Evolutionary conservation across 2,797 vertebrate genomes (phyloP).

Genomic region (Zalophus californianus): DNA sequence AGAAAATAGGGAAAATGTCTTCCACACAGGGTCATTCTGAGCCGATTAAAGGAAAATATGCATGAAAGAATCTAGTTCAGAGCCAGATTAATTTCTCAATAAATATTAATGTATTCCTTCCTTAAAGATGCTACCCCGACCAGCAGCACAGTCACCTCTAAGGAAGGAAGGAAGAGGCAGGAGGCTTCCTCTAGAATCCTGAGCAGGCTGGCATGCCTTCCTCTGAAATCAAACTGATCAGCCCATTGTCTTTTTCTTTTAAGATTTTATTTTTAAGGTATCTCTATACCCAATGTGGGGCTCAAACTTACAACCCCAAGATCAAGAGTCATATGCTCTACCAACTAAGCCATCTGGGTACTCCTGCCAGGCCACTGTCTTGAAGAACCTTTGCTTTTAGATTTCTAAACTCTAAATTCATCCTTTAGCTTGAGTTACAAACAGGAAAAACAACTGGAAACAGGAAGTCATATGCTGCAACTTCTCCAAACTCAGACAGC

Average conservation of each 20-base stretch:
- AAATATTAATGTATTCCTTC: constrained; percentile 19
- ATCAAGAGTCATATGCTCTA: background rate
- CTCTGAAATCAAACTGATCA: background rate
- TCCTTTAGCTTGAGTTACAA: background rate
- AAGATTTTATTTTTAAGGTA: background rate
- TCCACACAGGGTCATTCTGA: background rate
- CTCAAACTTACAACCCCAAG: background rate
- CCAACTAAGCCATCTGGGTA: background rate
- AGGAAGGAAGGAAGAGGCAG: background rate
- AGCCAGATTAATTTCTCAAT: background rate
- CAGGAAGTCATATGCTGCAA: background rate
- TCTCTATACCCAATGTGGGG: background rate
- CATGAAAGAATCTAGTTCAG: background rate
- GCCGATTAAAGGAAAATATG: background rate
- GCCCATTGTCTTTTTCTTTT: background rate
- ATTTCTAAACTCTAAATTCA: constrained; percentile 5
- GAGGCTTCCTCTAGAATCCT: background rate
- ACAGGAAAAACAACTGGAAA: background rate
- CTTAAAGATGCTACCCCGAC: background rate
- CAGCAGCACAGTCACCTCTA: background rate
- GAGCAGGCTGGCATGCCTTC: background rate
- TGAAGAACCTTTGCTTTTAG: constrained; percentile 25
- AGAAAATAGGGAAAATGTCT: background rate
- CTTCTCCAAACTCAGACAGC: background rate
- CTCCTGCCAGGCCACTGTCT: background rate